Conservation (phyloP, 2,113 vertebrate species). For the Oxyruncus cristatus region DNA sequence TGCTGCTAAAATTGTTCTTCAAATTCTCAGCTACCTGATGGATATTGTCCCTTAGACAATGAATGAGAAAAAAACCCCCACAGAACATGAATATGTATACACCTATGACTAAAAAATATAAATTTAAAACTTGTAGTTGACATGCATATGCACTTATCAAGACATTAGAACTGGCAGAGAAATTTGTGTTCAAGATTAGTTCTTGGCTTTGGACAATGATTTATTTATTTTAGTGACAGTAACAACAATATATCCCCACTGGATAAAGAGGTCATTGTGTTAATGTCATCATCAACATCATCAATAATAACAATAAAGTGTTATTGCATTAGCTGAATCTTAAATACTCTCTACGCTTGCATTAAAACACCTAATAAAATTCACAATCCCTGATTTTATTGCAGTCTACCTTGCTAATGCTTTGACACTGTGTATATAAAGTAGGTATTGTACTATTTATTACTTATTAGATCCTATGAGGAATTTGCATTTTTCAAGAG, state of each 20-base stretch:
- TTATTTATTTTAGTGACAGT: not conserved
- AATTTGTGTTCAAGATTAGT: not conserved
- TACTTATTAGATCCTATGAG: not conserved
- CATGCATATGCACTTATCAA: not conserved
- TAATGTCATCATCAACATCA: not conserved
- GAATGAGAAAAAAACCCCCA: not conserved
- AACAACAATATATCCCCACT: not conserved
- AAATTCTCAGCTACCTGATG: not conserved
- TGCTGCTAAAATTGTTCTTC: not conserved
- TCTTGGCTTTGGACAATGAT: not conserved
- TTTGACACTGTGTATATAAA: not conserved
- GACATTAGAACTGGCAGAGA: not conserved
- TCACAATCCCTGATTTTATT: not conserved
- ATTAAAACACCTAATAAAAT: constrained; percentile 35
- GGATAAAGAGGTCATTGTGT: not conserved
- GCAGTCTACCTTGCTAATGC: not conserved
- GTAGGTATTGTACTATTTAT: not conserved
- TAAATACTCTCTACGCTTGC: not conserved
- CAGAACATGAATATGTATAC: not conserved
- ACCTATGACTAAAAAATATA: not conserved
- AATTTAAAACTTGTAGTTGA: not conserved
- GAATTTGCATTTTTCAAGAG: constrained; percentile 33
- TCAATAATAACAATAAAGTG: not conserved
- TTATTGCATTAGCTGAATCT: not conserved
- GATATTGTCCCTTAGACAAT: not conserved